phyloP scores from a whole-genome alignment of 2,113 vertebrate species.

The Nothobranchius kuhntae region DNA sequence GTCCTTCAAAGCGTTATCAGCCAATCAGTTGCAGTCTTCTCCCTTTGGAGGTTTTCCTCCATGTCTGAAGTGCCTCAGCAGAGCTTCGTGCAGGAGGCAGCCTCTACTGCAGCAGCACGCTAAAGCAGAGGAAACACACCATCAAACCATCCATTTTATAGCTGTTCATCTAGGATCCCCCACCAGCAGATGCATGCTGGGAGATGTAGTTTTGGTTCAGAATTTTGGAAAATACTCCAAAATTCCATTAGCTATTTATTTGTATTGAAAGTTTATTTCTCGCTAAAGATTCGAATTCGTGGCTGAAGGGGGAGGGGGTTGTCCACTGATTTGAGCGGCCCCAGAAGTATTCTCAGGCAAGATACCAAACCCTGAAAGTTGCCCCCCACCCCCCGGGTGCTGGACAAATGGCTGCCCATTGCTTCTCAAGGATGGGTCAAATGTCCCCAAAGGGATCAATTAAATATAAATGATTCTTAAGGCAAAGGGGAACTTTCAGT shows the following conservation, averaged over 20 bases:
- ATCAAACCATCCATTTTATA: conserved; percentile 37
- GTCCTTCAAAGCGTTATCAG: conserved; percentile 26
- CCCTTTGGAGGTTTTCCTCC: conserved; percentile 58
- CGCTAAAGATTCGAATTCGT: too few relatives aligned
- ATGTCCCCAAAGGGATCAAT: too few relatives aligned
- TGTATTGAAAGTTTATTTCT: too few relatives aligned
- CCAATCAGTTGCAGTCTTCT: conserved; percentile 54
- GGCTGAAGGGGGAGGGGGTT: too few relatives aligned
- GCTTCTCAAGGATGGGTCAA: too few relatives aligned
- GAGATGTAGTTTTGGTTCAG: conserved; percentile 30
- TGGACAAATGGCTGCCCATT: too few relatives aligned
- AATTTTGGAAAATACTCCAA: not conserved
- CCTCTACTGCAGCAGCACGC: conserved; percentile 45
- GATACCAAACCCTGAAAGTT: too few relatives aligned
- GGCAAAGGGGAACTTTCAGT: too few relatives aligned
- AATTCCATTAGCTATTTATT: not conserved
- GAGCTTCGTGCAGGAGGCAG: conserved; percentile 45
- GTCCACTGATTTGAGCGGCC: too few relatives aligned
- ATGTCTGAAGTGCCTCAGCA: conserved; percentile 49
- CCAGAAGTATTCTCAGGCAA: too few relatives aligned
- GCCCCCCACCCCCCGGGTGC: too few relatives aligned
- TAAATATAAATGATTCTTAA: too few relatives aligned
- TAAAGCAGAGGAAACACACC: conserved; percentile 40
- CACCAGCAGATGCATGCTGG: conserved; percentile 36
- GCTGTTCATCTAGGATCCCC: conserved; percentile 35